Evolutionary conservation across 1,140 invertebrate species (phyloP).

Genomic region (Caerostris darwini): DNA sequence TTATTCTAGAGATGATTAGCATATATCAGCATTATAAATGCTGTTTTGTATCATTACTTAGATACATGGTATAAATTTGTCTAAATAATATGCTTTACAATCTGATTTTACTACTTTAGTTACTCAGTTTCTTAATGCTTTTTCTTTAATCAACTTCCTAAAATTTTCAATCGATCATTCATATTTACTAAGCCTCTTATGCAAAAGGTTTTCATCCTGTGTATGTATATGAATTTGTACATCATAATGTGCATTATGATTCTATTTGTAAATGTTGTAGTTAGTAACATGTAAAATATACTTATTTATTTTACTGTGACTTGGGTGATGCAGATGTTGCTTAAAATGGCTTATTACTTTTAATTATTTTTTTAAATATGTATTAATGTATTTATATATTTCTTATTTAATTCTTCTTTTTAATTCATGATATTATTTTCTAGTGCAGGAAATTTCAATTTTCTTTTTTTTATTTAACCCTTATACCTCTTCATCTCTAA

Average conservation of each 20-base stretch:
- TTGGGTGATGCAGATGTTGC: slow-evolving; percentile 30
- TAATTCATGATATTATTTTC: slow-evolving; percentile 36
- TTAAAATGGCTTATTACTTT: slow-evolving; percentile 57
- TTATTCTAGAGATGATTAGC: slow-evolving; percentile 76
- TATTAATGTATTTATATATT: slow-evolving; percentile 37
- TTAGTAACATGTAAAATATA: slow-evolving; percentile 62
- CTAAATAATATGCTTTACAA: slow-evolving; percentile 66
- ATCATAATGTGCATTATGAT: slow-evolving; percentile 74
- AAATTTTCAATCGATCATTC: slow-evolving; percentile 60
- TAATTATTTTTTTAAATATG: slow-evolving; percentile 22
- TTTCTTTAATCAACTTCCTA: slow-evolving; percentile 58
- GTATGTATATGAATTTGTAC: slow-evolving; percentile 77
- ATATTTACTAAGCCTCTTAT: slow-evolving; percentile 71
- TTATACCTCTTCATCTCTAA: slow-evolving; percentile 21
- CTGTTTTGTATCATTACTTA: slow-evolving; percentile 75
- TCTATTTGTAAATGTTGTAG: slow-evolving; percentile 77
- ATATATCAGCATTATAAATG: slow-evolving; percentile 77
- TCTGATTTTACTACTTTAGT: slow-evolving; percentile 61
- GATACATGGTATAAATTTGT: slow-evolving; percentile 69
- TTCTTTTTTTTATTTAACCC: slow-evolving; percentile 33
- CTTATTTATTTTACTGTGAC: slow-evolving; percentile 60
- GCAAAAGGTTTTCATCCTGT: slow-evolving; percentile 70
- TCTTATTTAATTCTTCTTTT: not conserved
- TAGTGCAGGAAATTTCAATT: not conserved
- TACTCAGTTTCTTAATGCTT: slow-evolving; percentile 26